Evolutionary conservation across 2,888 invertebrate genomes (phyloP), one percentile per base, ranked within the genome.

Genomic region (Rhagonycha fulva): DNA sequence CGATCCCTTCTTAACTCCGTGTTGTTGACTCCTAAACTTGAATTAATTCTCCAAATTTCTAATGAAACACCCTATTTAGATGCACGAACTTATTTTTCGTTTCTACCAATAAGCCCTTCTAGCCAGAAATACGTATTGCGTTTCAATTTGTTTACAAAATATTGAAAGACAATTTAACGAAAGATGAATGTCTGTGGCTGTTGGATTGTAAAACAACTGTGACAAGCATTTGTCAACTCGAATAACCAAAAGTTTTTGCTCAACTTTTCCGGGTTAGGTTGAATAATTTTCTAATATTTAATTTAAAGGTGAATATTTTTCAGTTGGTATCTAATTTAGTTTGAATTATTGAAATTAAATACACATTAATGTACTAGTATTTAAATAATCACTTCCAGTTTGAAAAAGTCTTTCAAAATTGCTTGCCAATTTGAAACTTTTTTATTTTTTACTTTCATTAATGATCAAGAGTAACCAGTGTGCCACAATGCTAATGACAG

Each of bases 1-100:
- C 63, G 26, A 66, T 66, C 63, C 63, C 63, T 66, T 23, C 63
- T 66, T 66, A 66, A 66, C 63, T 66, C 63, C 63, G 19, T 66
- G 63, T 24, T 66, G 63, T 66, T 66, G 23, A 66, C 63, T 66
- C 26, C 63, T 9, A 26, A 66, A 66, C 63, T 66, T n/a, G 24
- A 23, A 19, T 26, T 66, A 66, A 66, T 66, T 66, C 63, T 24
- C 24, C 11, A 66, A 24, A 66, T 66, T 66, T 26, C 23, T 26
- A 66, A 26, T 24, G 26, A 26, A 66, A 23, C 26, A 26, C 63
- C 63, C 63, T 66, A 11, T 66, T 23, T 66, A 7, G n/a, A 47
- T 47, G n/a, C 47, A 47, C n/a, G 47, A n/a, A n/a, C 12, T n/a
- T n/a, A 47, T 47, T 47, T 47, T n/a, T 47, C n/a, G 11, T n/a